phyloP scores from a whole-genome alignment of 2,113 vertebrate species.

The human region DNA sequence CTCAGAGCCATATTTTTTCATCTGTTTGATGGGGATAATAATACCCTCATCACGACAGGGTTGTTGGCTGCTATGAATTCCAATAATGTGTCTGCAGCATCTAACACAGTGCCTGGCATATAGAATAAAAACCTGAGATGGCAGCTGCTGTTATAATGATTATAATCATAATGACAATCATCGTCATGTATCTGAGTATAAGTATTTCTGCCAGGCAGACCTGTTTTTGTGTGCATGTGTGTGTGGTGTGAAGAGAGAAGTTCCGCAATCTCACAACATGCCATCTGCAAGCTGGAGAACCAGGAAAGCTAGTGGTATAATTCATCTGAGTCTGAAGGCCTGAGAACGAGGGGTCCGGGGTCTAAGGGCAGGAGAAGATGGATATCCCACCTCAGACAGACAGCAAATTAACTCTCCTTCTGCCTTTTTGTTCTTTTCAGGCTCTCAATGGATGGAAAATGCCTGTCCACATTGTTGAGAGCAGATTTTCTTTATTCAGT shows the following conservation, averaged over 20 bases:
- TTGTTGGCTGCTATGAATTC: not conserved
- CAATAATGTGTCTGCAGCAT: not conserved
- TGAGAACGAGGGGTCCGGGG: not conserved
- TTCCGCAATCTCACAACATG: not conserved
- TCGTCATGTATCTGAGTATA: not conserved
- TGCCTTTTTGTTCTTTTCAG: not conserved
- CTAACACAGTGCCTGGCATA: not conserved
- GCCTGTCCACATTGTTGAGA: not conserved
- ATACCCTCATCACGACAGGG: not conserved
- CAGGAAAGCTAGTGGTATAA: not conserved
- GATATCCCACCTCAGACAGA: not conserved
- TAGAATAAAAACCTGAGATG: not conserved
- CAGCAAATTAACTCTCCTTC: not conserved
- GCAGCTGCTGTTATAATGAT: constrained; percentile 2
- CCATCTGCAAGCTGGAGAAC: not conserved
- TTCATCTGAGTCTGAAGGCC: not conserved
- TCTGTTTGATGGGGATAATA: not conserved
- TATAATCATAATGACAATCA: not conserved
- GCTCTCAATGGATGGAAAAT: not conserved
- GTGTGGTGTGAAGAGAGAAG: too few relatives aligned
- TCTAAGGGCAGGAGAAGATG: not conserved
- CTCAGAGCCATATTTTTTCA: not conserved
- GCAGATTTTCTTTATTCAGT: not conserved
- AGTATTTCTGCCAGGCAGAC: not conserved
- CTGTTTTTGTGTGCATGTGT: not conserved